Percentiles rank a stretch among this genome's conserved stretches.
These are phyloP conservation scores for Odontomyia ornata DNA, from an alignment of 2,888 invertebrate species.

Conservation along the genomic window DNA sequence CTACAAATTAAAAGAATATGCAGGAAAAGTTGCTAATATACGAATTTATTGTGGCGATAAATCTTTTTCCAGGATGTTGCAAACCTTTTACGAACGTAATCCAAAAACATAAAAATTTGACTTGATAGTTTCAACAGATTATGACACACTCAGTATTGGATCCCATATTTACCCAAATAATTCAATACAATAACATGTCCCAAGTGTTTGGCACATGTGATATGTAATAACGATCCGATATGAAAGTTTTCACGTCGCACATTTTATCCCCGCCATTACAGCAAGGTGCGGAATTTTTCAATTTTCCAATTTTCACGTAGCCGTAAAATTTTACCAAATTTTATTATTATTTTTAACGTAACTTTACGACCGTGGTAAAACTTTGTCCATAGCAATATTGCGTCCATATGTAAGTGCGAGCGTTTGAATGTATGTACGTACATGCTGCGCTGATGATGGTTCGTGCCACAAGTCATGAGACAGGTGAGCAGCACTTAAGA, in stretches of 20 bases:
- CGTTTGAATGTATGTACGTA: background rate
- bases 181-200: conserved; percentile 1
- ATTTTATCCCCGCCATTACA: background rate
- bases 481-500: conserved; percentile 34
- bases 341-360: conserved; percentile 35
- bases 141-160: no score
- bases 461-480: background rate
- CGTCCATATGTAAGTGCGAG: background rate
- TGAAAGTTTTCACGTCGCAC: conserved; percentile 33
- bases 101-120: no score
- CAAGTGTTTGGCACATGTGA: background rate
- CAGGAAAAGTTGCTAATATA: no score
- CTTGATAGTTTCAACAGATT: no score
- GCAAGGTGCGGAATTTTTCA: conserved; percentile 43
- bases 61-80: no score
- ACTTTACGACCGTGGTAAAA: conserved; percentile 38
- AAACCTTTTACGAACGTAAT: no score
- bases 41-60: no score
- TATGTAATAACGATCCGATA: conserved; percentile 14
- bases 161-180: no score
- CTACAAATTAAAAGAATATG: no score
- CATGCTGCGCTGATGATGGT: conserved; percentile 5
- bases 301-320: conserved; percentile 45
- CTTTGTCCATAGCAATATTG: conserved; percentile 33
- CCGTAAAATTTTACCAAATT: conserved; percentile 39